phyloP scores from a whole-genome alignment of 2,797 vertebrate species.

The Psittacula derbiana region DNA sequence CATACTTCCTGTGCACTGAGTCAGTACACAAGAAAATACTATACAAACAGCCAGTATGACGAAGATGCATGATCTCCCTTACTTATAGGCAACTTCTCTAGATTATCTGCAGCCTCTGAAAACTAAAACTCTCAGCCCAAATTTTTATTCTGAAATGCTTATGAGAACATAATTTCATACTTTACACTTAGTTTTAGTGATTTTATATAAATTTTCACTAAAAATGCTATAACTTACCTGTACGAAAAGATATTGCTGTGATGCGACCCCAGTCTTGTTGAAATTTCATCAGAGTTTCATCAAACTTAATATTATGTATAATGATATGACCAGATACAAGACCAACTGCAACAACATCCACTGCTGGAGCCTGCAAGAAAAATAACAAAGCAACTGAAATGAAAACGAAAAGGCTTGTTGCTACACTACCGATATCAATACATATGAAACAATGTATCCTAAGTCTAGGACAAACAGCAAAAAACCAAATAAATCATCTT shows the following conservation, averaged over 20 bases:
- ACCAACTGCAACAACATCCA: slow-evolving; percentile 90
- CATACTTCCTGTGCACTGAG: neutral
- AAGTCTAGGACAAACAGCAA: neutral
- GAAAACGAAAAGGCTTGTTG: neutral
- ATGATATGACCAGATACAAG: slow-evolving; percentile 87
- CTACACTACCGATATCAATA: neutral
- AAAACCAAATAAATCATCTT: neutral
- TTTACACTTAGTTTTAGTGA: neutral
- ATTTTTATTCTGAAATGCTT: neutral
- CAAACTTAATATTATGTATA: slow-evolving; percentile 91
- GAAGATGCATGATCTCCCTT: neutral
- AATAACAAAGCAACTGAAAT: neutral
- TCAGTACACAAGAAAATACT: neutral
- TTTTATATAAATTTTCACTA: neutral
- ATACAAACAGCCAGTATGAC: neutral
- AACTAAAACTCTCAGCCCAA: neutral
- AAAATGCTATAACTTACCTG: slow-evolving; percentile 77
- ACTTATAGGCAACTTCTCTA: neutral
- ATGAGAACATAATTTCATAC: neutral
- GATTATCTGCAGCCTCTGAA: neutral
- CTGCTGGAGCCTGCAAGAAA: slow-evolving; percentile 86
- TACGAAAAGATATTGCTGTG: slow-evolving; percentile 91
- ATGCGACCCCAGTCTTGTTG: slow-evolving; percentile 96
- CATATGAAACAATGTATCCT: rapidly evolving
- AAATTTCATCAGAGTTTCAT: slow-evolving; percentile 94